Conservation (phyloP, 2,888 invertebrate genomes). For the Zaprionus lineosus region DNA sequence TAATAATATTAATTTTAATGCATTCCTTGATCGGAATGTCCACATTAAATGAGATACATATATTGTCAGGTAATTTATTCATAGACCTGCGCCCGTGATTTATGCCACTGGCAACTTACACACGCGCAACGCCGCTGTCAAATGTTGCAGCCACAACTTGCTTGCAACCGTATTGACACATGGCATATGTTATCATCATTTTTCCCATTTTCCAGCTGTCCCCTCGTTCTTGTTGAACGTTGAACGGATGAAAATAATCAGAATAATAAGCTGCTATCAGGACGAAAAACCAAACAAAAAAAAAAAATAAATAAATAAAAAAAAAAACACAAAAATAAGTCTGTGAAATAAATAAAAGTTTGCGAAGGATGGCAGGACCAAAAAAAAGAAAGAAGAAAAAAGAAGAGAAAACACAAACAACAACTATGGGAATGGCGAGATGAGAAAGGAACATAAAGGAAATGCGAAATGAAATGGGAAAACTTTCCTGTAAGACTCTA, state of each 20-base stretch:
- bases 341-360: constrained; percentile 27
- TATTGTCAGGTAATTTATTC: constrained; percentile 45
- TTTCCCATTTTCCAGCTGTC: constrained; percentile 4
- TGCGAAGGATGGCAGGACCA: not conserved
- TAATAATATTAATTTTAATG: constrained; percentile 9
- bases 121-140: not conserved
- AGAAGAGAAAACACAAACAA: not conserved
- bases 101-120: constrained; percentile 32
- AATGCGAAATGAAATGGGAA: constrained; percentile 51
- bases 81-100: constrained; percentile 34
- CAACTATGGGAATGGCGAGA: too few species aligned
- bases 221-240: constrained; percentile 18
- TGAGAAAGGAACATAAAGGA: constrained; percentile 12
- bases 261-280: constrained; percentile 61
- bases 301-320: not conserved
- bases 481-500: constrained; percentile 47
- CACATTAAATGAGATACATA: too few species aligned
- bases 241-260: constrained; percentile 63
- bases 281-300: constrained; percentile 21
- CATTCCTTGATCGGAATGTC: too few species aligned
- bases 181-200: constrained; percentile 26
- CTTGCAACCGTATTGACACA: constrained; percentile 23
- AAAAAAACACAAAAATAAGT: constrained; percentile 6
- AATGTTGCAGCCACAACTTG: constrained; percentile 16
- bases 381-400: not conserved